phyloP scores from a whole-genome alignment of 1,140 invertebrate species.

The Hypothenemus hampei region DNA sequence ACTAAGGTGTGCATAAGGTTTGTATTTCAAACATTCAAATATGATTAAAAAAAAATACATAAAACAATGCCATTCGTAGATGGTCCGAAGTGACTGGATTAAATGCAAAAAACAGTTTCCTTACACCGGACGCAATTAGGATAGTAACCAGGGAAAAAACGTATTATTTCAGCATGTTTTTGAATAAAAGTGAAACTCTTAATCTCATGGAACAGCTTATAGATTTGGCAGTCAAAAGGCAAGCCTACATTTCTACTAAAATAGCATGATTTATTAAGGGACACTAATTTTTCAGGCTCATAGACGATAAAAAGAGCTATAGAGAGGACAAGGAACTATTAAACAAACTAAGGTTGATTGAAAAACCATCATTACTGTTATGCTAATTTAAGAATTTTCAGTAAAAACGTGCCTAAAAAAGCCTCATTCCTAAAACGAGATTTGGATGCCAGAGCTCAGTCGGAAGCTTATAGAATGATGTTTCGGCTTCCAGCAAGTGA shows the following conservation, averaged over 20 bases:
- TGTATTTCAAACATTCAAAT: neutral
- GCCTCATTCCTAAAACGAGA: constrained; percentile 88
- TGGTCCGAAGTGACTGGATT: constrained; percentile 76
- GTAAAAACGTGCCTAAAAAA: constrained; percentile 81
- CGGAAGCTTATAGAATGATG: constrained; percentile 74
- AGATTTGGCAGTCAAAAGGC: constrained; percentile 94
- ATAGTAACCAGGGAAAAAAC: constrained; percentile 76
- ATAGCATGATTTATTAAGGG: neutral
- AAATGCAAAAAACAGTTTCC: constrained; percentile 67
- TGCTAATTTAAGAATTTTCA: constrained; percentile 34
- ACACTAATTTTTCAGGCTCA: constrained; percentile 56
- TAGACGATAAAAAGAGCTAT: constrained; percentile 80
- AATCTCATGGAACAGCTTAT: constrained; percentile 90
- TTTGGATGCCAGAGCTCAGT: constrained; percentile 89
- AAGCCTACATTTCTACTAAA: constrained; percentile 22
- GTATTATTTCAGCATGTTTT: constrained; percentile 87
- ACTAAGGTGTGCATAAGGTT: constrained; percentile 71
- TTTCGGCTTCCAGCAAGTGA: constrained; percentile 84
- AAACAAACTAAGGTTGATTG: constrained; percentile 65
- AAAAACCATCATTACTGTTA: constrained; percentile 2
- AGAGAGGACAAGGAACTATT: constrained; percentile 78
- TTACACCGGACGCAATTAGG: constrained; percentile 83
- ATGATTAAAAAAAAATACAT: neutral
- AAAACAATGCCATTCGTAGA: constrained; percentile 41
- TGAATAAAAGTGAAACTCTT: constrained; percentile 85